A percentile compares a stretch with the other conserved stretches of the same genome.
Evolutionary conservation across 1,140 invertebrate species (phyloP).

Genomic region (Dufourea novaeangliae): DNA sequence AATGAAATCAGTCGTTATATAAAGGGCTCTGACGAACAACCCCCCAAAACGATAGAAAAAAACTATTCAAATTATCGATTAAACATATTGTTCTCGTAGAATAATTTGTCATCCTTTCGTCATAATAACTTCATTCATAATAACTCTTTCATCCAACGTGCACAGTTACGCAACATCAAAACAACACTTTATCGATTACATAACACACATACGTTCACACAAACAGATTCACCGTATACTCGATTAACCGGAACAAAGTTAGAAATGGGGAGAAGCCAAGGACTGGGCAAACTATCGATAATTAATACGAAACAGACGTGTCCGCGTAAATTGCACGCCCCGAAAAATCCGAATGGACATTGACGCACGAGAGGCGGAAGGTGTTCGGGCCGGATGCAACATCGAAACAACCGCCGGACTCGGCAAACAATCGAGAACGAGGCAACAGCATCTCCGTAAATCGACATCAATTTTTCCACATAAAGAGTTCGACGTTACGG

Average conservation of each 20-base stretch:
- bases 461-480: conserved; percentile 23
- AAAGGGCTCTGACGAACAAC: too few relatives aligned
- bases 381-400: neutral
- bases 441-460: neutral
- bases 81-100: too few relatives aligned
- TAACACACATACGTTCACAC: neutral
- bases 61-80: too few relatives aligned
- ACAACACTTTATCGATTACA: neutral
- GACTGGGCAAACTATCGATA: neutral
- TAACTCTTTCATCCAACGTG: too few relatives aligned
- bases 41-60: too few relatives aligned
- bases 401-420: neutral
- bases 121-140: too few relatives aligned
- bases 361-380: neutral
- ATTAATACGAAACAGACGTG: neutral
- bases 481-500: neutral
- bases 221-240: neutral
- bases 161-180: too few relatives aligned
- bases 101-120: too few relatives aligned
- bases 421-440: neutral
- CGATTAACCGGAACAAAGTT: neutral
- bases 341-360: neutral
- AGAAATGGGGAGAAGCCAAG: neutral
- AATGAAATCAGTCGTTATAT: too few relatives aligned
- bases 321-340: neutral